phyloP scores from a whole-genome alignment of 2,113 vertebrate genomes.

The Murina feae region DNA sequence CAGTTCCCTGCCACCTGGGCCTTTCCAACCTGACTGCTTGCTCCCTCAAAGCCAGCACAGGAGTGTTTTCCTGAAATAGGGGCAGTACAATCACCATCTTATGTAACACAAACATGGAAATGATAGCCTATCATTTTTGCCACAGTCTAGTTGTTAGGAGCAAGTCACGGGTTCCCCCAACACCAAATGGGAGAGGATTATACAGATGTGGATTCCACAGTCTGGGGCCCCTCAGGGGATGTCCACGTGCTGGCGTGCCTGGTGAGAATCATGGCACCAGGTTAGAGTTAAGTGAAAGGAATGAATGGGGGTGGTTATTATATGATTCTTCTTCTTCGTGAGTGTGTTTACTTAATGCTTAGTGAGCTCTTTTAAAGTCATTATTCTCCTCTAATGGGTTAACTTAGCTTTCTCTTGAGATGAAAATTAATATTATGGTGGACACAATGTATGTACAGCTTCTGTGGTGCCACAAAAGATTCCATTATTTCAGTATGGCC shows the following conservation, averaged over 20 bases:
- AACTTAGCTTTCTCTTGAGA: background rate
- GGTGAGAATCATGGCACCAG: fast-evolving
- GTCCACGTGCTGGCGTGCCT: too few species aligned
- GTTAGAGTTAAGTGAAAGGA: background rate
- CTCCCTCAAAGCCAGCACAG: background rate
- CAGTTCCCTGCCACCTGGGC: fast-evolving
- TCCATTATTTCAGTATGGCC: background rate
- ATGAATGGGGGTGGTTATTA: background rate
- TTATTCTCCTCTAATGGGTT: background rate
- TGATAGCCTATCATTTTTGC: background rate
- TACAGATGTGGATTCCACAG: background rate
- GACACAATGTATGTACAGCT: background rate
- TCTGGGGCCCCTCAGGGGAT: too few species aligned
- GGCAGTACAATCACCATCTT: fast-evolving
- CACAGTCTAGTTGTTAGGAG: background rate
- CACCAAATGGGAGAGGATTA: background rate
- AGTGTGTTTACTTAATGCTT: background rate
- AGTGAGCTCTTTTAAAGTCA: background rate
- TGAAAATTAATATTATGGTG: background rate
- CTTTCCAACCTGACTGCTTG: fast-evolving
- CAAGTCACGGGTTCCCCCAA: background rate
- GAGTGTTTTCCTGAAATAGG: background rate
- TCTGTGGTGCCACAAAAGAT: background rate
- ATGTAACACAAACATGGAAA: background rate
- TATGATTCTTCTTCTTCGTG: background rate